Conservation (phyloP, 2,888 invertebrate genomes). For the Hyles lineata region DNA sequence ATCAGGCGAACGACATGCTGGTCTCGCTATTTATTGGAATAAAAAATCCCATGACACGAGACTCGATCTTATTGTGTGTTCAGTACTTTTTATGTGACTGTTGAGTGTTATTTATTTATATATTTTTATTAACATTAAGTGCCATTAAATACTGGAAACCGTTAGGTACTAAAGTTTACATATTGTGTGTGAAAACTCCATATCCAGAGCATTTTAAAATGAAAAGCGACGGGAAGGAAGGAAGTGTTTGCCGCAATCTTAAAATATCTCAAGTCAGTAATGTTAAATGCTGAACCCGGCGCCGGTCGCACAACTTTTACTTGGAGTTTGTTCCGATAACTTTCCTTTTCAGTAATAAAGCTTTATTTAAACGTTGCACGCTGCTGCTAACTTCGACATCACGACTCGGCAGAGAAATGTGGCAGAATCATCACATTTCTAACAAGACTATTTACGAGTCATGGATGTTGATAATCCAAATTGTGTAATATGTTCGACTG, state of each 20-base stretch:
- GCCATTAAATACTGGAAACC: no score
- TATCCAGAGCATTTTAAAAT: neutral
- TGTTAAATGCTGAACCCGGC: neutral
- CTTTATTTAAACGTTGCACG: slow-evolving; percentile 5
- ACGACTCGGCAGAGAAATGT: neutral
- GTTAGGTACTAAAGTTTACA: no score
- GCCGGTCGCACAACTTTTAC: slow-evolving; percentile 9
- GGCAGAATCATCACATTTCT: neutral
- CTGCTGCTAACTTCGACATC: neutral
- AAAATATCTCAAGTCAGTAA: neutral
- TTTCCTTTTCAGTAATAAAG: slow-evolving; percentile 18
- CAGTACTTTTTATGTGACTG: no score
- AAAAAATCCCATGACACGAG: no score
- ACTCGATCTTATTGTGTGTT: no score
- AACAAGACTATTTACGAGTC: neutral
- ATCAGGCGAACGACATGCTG: no score
- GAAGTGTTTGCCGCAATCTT: neutral
- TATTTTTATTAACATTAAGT: no score
- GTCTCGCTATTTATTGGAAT: no score
- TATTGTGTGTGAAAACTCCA: neutral
- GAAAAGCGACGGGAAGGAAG: neutral
- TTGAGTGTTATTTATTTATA: no score
- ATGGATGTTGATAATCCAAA: no score
- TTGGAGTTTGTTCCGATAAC: slow-evolving; percentile 5
- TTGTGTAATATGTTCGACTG: no score